Evolutionary conservation across 2,113 vertebrate species (phyloP).

Genomic region (Tetraodon nigroviridis): DNA sequence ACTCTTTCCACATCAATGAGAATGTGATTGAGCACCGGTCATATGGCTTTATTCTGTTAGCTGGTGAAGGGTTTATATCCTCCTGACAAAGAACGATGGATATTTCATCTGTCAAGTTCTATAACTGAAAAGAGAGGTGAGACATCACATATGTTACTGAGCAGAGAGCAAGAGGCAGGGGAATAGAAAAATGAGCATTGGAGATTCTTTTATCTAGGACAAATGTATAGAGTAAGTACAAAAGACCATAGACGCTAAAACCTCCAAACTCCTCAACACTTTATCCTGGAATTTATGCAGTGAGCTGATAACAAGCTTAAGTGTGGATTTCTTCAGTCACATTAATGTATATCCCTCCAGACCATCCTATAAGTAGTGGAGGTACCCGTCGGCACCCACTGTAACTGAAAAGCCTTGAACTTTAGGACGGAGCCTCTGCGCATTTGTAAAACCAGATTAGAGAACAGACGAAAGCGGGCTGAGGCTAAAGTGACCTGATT

Average conservation of each 20-base stretch:
- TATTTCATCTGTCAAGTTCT: slow-evolving; percentile 38
- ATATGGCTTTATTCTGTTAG: slow-evolving; percentile 38
- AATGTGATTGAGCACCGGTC: slow-evolving; percentile 42
- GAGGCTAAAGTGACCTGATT: slow-evolving; percentile 72
- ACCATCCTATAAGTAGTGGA: slow-evolving; percentile 10
- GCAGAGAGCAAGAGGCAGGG: slow-evolving; percentile 36
- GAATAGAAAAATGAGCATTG: slow-evolving; percentile 46
- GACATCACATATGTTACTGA: slow-evolving; percentile 46
- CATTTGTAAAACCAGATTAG: slow-evolving; percentile 88
- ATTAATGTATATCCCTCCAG: background rate
- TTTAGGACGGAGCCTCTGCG: slow-evolving; percentile 61
- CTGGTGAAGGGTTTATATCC: slow-evolving; percentile 44
- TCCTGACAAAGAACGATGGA: slow-evolving; percentile 38
- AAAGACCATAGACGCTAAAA: too few relatives aligned
- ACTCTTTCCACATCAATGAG: slow-evolving; percentile 29
- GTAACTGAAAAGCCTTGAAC: slow-evolving; percentile 58
- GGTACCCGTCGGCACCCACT: slow-evolving; percentile 58
- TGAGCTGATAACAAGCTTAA: too few relatives aligned
- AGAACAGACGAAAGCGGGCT: slow-evolving; percentile 69
- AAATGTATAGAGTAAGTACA: slow-evolving; percentile 23
- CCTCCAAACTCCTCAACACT: too few relatives aligned
- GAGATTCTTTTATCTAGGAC: slow-evolving; percentile 11
- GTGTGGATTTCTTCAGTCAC: background rate
- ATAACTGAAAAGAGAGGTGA: slow-evolving; percentile 33
- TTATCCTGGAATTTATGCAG: too few relatives aligned